phyloP scores from a whole-genome alignment of 30 jellyfish, hydroid and myxozoan species.

The Turritopsis dohrnii region DNA sequence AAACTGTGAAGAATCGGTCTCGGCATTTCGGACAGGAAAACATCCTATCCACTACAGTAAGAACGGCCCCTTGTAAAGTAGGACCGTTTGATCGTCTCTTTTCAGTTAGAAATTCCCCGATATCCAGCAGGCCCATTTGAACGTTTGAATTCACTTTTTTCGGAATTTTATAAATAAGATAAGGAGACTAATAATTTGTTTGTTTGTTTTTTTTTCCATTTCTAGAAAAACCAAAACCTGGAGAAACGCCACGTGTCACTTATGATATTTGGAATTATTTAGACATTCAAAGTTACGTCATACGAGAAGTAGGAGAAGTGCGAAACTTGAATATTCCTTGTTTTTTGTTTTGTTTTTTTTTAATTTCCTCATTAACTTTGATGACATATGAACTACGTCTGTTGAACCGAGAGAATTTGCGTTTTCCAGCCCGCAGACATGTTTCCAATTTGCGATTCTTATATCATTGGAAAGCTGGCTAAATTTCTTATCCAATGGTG shows the following conservation, averaged over 20 bases:
- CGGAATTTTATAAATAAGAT: not conserved
- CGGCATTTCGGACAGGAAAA: slow-evolving; percentile 82
- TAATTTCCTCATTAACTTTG: too few species aligned
- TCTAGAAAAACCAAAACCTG: slow-evolving; percentile 29
- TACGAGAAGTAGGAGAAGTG: slow-evolving; percentile 90
- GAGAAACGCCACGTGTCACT: slow-evolving; percentile 41
- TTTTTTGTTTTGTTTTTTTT: too few species aligned
- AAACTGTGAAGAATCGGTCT: slow-evolving; percentile 78
- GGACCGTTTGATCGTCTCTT: too few species aligned
- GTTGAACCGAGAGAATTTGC: too few species aligned
- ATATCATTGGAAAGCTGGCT: too few species aligned
- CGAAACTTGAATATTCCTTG: slow-evolving; percentile 16
- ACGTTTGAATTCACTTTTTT: not conserved
- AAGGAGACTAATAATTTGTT: too few species aligned
- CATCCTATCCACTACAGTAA: slow-evolving; percentile 80
- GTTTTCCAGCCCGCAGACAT: too few species aligned
- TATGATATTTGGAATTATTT: slow-evolving; percentile 94
- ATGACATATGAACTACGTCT: not conserved
- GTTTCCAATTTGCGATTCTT: too few species aligned
- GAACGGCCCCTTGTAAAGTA: not conserved
- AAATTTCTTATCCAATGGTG: too few species aligned
- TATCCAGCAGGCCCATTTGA: not conserved
- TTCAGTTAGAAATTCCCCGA: not conserved
- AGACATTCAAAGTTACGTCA: slow-evolving; percentile 86
- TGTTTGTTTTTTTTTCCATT: not conserved